Evolutionary conservation across 2,113 vertebrate species (phyloP), one percentile per base, ranked within the genome.

Genomic region (Thalassoma bifasciatum): DNA sequence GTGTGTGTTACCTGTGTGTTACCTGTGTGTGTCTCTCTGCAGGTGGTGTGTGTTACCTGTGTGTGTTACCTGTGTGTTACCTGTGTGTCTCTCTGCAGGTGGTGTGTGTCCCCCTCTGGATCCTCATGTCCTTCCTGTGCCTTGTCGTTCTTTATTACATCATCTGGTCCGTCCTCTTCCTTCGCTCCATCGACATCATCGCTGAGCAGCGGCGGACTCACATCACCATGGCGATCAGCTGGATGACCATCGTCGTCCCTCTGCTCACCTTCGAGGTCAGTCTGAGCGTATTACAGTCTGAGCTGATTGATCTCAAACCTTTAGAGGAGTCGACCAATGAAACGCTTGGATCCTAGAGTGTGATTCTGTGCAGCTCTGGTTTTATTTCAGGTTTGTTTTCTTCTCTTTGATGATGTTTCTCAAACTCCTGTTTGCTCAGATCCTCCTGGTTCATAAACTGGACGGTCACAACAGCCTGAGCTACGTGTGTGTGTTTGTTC

Each of bases 61-160:
- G n/a, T n/a, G n/a, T n/a, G n/a, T n/a, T n/a, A 3, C 16, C 22
- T 61, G 44, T 26, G 34, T 65, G n/a, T 70, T 19, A n/a, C n/a
- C n/a, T 37, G 21, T 65, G 63, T 37, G n/a, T n/a, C n/a, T 21
- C 36, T 72, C 58, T 77, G 5, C 84, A 99, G 98, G 98, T 99
- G 60, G 98, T 99, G 22, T 99, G 98, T 66, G 98, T 99, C 60
- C 98, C 98, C 0, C 92, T 99, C 62, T 99, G 98, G 98, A 99
- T 99, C 85, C 90, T 99, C 75, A 99, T 99, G 98, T 98, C 98
- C 60, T 99, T 99, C 78, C 91, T 99, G 76, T 99, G 97, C 91
- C 94, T 99, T 7, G 97, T 99, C 0, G 98, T 99, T 30, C 96
- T 99, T 5, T 99, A 99, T 78, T 99, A 99, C 91, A 98, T 99